phyloP scores from a whole-genome alignment of 2,113 vertebrate species.

The Indicator indicator region DNA sequence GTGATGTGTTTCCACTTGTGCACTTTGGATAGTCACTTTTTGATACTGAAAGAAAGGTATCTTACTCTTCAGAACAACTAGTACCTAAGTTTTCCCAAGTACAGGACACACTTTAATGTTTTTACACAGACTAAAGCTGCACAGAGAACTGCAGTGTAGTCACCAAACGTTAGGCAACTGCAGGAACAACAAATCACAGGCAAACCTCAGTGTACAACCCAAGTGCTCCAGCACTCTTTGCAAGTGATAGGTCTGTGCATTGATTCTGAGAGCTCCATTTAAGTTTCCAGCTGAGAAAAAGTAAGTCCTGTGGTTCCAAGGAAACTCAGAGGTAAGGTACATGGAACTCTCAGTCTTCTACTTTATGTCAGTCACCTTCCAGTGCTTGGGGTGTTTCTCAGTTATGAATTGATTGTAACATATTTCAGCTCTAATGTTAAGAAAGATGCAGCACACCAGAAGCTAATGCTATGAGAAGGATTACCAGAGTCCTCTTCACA shows the following conservation, averaged over 20 bases:
- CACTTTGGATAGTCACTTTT: not conserved
- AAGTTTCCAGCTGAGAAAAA: not conserved
- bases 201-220: not conserved
- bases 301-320: not conserved
- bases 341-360: not conserved
- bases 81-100: not conserved
- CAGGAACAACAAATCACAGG: not conserved
- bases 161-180: not conserved
- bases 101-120: not conserved
- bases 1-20: not conserved
- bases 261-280: not conserved
- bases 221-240: not conserved
- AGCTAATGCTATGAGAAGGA: not conserved
- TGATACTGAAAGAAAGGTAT: not conserved
- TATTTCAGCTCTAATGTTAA: not conserved
- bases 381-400: not conserved
- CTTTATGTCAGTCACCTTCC: not conserved
- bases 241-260: not conserved
- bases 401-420: rapidly evolving
- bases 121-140: not conserved
- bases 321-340: not conserved
- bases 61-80: not conserved
- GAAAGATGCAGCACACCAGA: not conserved
- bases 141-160: not conserved
- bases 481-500: not conserved